Percentiles rank a stretch among this genome's conserved stretches.
phyloP scores from a whole-genome alignment of 2,888 invertebrate species.

The Hyposoter didymator region DNA sequence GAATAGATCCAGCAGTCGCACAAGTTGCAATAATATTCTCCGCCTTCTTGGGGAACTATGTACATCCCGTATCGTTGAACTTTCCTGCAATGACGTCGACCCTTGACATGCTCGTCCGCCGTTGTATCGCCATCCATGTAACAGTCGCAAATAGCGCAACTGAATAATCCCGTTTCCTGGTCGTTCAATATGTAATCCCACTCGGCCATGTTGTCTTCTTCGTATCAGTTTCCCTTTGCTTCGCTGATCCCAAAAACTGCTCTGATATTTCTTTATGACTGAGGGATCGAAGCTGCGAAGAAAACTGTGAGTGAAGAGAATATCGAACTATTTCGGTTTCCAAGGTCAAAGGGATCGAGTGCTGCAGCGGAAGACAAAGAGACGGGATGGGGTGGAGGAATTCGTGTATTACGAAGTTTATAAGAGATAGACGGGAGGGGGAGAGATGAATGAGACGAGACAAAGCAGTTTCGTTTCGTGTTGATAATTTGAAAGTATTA shows the following conservation, averaged over 20 bases:
- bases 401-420: too few relatives aligned
- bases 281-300: neutral
- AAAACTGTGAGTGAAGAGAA: neutral
- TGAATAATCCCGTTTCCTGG: neutral
- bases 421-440: too few relatives aligned
- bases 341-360: neutral
- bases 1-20: slow-evolving; percentile 14
- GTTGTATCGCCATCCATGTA: neutral
- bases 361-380: neutral
- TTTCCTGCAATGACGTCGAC: neutral
- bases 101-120: neutral
- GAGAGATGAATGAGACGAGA: too few relatives aligned
- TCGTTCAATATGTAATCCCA: neutral
- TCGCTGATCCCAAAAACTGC: neutral
- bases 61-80: neutral
- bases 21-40: neutral
- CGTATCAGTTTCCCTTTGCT: neutral
- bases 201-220: neutral
- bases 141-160: neutral
- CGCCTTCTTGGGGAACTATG: neutral
- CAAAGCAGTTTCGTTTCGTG: too few relatives aligned
- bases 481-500: too few relatives aligned
- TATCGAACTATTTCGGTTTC: neutral
- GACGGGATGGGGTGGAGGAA: neutral
- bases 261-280: too few relatives aligned